Evolutionary conservation across 2,797 vertebrate genomes (phyloP), one percentile per base, ranked within the genome.

Genomic region (Echiichthys vipera): DNA sequence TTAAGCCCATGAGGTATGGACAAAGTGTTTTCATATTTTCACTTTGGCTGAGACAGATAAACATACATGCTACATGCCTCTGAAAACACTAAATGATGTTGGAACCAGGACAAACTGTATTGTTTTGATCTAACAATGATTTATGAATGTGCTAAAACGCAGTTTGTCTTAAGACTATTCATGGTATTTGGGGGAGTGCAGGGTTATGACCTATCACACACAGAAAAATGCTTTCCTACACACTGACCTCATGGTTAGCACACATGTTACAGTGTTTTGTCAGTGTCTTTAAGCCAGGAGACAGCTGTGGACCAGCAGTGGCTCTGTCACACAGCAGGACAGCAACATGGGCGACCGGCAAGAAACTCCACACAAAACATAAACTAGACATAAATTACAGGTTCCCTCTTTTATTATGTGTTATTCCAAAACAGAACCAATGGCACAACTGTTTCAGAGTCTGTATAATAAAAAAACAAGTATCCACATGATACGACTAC

Each of bases 211-310:
- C 78, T 50, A 30, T 76, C 46, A 63, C 65, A 70, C 54, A 63
- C 55, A 65, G 71, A 71, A 71, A 78, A 64, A 68, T 65, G 69
- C 78, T 87, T 91, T 90, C 84, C 86, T 84, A 89, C 84, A 78
- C 67, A 72, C 65, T 66, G 67, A 80, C 62, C 78, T 71, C 34
- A 64, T 51, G 36, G 72, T 70, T 70, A 83, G 80, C 80, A 69
- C 77, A 80, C 77, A 72, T 80, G 78, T 77, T 78, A 58, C 74
- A 63, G 76, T 71, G 58, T 84, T 84, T 85, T 80, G 81, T 84
- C 76, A 32, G 58, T 51, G 77, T 78, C 77, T 76, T 83, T 76
- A 50, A 67, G 69, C 54, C 68, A 14, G 57, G 58, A 64, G 87
- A 87, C 90, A 91, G 81, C 88, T 85, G 83, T 55, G 69, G 61